Conservation (phyloP, 2,113 vertebrate genomes). For the Rissa tridactyla region DNA sequence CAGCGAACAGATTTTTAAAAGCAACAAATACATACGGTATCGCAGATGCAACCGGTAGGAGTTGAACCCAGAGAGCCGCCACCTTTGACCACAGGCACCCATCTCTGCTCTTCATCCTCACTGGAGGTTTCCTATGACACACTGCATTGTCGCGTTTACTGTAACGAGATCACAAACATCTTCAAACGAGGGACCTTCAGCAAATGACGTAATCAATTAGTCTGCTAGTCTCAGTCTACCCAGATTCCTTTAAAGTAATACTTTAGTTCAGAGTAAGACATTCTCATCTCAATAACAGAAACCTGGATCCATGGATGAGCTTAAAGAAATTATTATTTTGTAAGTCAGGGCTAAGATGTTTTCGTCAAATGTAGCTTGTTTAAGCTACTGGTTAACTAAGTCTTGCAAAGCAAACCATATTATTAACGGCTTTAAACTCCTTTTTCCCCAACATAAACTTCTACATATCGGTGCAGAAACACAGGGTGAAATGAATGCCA, state of each 20-base stretch:
- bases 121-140: background rate
- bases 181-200: background rate
- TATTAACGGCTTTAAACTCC: background rate
- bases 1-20: background rate
- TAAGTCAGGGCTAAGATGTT: background rate
- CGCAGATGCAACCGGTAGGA: rapidly evolving
- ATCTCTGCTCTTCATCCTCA: background rate
- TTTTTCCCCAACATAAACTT: background rate
- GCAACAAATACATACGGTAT: background rate
- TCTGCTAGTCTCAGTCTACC: background rate
- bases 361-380: background rate
- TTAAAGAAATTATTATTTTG: background rate
- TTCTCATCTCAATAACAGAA: background rate
- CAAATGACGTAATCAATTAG: background rate
- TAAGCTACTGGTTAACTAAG: background rate
- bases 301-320: background rate
- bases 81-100: background rate
- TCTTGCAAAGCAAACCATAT: background rate
- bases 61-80: background rate
- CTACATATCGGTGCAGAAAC: background rate
- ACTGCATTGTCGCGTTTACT: rapidly evolving
- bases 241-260: background rate
- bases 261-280: background rate
- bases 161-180: background rate
- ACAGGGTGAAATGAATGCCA: background rate